Base-by-base conservation (phyloP, 2,888 invertebrate genomes). In the Dexiosoma caninum region DNA sequence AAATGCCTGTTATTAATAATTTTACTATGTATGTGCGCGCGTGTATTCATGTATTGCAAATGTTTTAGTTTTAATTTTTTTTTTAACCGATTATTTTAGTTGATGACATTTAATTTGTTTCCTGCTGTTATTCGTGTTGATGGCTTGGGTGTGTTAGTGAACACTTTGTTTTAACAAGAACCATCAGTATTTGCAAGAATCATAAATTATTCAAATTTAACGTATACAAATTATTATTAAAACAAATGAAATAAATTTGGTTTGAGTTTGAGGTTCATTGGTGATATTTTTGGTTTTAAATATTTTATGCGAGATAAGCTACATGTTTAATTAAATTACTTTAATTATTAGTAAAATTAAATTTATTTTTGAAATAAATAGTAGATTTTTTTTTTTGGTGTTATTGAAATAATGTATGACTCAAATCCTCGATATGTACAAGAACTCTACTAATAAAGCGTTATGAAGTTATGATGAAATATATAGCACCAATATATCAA, bases 181-280 rank as follows among this genome's bases (percentile, higher is more conserved):
- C 35, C 57, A 57, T 77, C 55, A 55, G 46, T 70, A 55, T 55
- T 62, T 27, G 19, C 30, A 16, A 59, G 21, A 67, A 32, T 60
- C 66, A 55, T 81, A 35, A 67, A 69, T 72, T 72, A 72, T 81
- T 81, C 55, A 62, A 69, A 69, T 76, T 76, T 42, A 55, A 57
- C 66, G 10, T 79, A 53, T 44, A 57, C 42, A 27, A 42, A 75
- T 70, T 32, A 53, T 53, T 71, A 67, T 79, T 51, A 40, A 76
- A 62, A 70, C 27, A 62, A 76, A 76, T 71, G 71, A 72, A 80
- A 80, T 71, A 80, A 80, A 60, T 77, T 53, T 60, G 71, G 76
- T 76, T 76, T 53, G 27, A 40, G 72, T 60, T 23, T 5, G 6
- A 27, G 27, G 3, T 27, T 27, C 27, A 27, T 57, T 19, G 60